phyloP scores from a whole-genome alignment of 2,113 vertebrate genomes.

The Candoia aspera region DNA sequence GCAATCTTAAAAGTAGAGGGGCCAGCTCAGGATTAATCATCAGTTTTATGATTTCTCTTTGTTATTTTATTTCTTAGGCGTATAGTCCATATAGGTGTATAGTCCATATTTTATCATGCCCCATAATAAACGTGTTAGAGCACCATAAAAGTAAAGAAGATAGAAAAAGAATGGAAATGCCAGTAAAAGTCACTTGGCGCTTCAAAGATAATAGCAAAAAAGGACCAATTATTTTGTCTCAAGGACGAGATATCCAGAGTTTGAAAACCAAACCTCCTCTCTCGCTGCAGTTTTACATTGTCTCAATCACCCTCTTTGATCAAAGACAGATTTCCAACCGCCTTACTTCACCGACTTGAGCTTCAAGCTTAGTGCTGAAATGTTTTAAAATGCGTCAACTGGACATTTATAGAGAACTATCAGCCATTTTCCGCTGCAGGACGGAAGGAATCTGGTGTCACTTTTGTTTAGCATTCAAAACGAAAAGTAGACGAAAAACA shows the following conservation, averaged over 20 bases:
- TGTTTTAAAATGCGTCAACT: not conserved
- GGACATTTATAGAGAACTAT: not conserved
- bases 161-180: not conserved
- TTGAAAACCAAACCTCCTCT: not conserved
- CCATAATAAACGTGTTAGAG: not conserved
- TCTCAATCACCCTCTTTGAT: not conserved
- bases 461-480: not conserved
- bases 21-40: not conserved
- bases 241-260: not conserved
- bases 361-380: not conserved
- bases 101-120: not conserved
- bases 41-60: not conserved
- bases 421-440: not conserved
- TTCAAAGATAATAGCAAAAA: not conserved
- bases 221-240: not conserved
- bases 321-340: not conserved
- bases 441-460: not conserved
- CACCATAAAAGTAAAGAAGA: not conserved
- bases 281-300: not conserved
- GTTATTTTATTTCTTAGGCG: not conserved
- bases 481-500: not conserved
- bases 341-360: not conserved
- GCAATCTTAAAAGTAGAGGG: not conserved
- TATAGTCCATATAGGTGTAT: too few relatives aligned
- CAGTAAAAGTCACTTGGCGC: not conserved